Evolutionary conservation across 92 coral and sea anemone genomes (phyloP).

Genomic region (Parazoanthus atlanticus): DNA sequence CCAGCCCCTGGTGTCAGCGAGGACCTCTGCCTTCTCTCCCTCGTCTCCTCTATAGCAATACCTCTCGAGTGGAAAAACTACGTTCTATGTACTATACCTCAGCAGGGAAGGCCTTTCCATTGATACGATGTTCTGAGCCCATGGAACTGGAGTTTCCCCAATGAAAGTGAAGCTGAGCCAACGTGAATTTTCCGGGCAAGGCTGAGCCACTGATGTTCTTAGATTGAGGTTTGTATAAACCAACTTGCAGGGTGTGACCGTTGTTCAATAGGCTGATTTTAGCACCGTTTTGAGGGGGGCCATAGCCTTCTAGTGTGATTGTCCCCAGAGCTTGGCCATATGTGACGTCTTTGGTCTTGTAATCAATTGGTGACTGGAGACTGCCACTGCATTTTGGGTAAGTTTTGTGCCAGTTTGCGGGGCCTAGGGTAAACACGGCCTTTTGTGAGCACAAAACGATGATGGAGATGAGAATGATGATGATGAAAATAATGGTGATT

Average conservation of each 20-base stretch:
- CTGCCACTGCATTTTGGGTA: not conserved
- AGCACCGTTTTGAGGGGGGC: not conserved
- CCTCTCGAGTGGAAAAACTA: too few relatives aligned
- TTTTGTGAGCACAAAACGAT: too few relatives aligned
- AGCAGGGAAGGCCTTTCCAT: slow-evolving; percentile 35
- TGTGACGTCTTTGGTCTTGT: not conserved
- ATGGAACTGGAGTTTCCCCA: slow-evolving; percentile 4
- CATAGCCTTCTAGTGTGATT: not conserved
- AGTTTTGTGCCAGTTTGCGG: not conserved
- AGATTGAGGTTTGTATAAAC: not conserved
- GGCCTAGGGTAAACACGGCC: not conserved
- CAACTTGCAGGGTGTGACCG: not conserved
- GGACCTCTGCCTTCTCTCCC: too few relatives aligned
- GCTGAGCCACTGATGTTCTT: not conserved
- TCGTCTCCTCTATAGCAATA: too few relatives aligned
- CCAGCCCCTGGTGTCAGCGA: too few relatives aligned
- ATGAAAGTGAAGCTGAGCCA: slow-evolving; percentile 43
- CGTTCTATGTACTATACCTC: not conserved
- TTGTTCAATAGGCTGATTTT: not conserved
- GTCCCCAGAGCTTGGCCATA: not conserved
- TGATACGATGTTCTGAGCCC: slow-evolving; percentile 45
- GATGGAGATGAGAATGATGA: not conserved
- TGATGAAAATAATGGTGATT: too few relatives aligned
- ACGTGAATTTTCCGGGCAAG: slow-evolving; percentile 13
- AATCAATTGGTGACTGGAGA: not conserved